Conservation (phyloP, 2,797 vertebrate genomes). For the Hafferia zeledoni region DNA sequence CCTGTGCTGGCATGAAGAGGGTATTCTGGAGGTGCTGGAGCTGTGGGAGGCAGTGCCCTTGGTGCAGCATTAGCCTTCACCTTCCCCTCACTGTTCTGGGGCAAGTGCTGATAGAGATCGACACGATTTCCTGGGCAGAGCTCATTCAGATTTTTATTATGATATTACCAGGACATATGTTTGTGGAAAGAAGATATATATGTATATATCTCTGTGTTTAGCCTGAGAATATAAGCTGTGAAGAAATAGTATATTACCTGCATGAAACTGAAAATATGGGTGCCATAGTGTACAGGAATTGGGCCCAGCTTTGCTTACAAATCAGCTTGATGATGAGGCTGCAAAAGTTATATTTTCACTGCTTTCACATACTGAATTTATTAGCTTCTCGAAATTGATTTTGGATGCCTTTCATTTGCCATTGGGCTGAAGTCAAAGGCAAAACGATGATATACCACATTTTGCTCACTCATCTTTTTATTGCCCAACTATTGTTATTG, state of each 20-base stretch:
- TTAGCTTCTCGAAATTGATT: conserved; percentile 75
- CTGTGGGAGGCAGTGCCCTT: conserved; percentile 23
- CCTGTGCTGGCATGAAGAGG: background rate
- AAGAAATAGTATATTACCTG: conserved; percentile 62
- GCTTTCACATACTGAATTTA: conserved; percentile 68
- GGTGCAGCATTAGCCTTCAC: conserved; percentile 13
- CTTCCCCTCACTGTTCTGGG: background rate
- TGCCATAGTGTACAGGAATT: conserved; percentile 40
- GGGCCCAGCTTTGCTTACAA: conserved; percentile 67
- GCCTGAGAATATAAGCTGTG: conserved; percentile 34
- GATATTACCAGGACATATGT: conserved; percentile 59
- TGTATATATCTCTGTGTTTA: conserved; percentile 24
- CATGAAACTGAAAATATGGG: conserved; percentile 60
- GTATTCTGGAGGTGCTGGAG: background rate
- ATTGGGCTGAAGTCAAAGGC: conserved; percentile 69
- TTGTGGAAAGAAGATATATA: conserved; percentile 46
- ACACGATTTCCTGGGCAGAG: conserved; percentile 27
- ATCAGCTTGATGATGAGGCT: conserved; percentile 66
- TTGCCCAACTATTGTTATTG: conserved; percentile 65
- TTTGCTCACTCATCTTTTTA: conserved; percentile 73
- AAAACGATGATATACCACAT: conserved; percentile 55
- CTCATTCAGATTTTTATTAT: conserved; percentile 63
- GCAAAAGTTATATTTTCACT: conserved; percentile 68
- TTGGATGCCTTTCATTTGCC: conserved; percentile 77
- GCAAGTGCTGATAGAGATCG: conserved; percentile 41